These are phyloP conservation scores for Mythimna ferrago DNA, from an alignment of 2,888 invertebrate species.

Conservation along the genomic window DNA sequence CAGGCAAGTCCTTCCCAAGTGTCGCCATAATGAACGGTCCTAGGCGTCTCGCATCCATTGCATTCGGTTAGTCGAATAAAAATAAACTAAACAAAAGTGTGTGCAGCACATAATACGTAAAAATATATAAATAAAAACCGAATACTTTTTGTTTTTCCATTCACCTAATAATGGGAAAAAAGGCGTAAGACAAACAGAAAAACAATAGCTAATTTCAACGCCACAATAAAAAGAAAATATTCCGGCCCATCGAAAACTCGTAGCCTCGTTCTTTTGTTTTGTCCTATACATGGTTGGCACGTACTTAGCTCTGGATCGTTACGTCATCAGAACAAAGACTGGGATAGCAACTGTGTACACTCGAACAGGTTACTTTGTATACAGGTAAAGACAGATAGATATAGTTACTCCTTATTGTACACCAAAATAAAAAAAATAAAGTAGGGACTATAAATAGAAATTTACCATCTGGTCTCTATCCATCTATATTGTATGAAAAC, in stretches of 20 bases:
- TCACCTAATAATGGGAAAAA: slow-evolving; percentile 1
- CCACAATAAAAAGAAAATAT: slow-evolving; percentile 18
- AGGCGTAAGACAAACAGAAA: background rate
- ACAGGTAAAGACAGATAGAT: background rate
- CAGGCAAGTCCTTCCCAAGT: too few species aligned
- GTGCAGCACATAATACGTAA: too few species aligned
- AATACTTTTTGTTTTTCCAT: background rate
- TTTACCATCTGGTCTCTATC: too few species aligned
- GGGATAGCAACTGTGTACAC: slow-evolving; percentile 53
- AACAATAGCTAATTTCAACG: slow-evolving; percentile 9
- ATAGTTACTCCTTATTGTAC: too few species aligned
- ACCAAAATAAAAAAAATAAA: too few species aligned
- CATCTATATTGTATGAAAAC: too few species aligned
- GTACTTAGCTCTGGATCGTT: slow-evolving; percentile 57
- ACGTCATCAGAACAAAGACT: slow-evolving; percentile 68
- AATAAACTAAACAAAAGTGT: too few species aligned
- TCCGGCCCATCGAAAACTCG: slow-evolving; percentile 31
- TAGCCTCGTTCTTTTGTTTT: slow-evolving; percentile 60
- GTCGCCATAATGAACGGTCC: too few species aligned
- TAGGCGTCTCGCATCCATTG: too few species aligned
- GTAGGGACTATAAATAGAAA: too few species aligned
- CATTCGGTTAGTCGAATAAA: too few species aligned
- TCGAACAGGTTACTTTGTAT: background rate
- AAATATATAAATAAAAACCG: background rate
- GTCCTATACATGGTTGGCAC: slow-evolving; percentile 40